Evolutionary conservation across 2,797 vertebrate species (phyloP).

Genomic region (Heteromormyrus szaboi): DNA sequence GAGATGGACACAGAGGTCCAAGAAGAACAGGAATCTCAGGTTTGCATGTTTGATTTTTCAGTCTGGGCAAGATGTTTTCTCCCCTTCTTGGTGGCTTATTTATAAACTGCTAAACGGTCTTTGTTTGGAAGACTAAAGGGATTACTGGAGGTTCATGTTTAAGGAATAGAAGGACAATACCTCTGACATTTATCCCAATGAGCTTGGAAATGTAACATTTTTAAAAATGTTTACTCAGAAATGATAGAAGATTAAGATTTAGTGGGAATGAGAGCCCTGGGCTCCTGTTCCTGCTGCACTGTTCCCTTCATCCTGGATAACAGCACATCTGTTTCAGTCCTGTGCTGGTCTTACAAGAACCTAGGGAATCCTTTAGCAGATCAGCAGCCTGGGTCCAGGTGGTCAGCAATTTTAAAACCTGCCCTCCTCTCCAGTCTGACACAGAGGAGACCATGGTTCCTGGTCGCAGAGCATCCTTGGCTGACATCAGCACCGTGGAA

Average conservation of each 20-base stretch:
- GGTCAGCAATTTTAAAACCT: neutral
- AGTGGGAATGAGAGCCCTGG: neutral
- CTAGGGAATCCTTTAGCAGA: neutral
- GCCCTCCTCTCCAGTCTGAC: conserved; percentile 57
- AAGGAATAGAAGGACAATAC: neutral
- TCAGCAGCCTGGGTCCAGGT: neutral
- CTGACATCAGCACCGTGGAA: conserved; percentile 62
- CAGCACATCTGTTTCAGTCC: neutral
- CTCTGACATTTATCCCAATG: neutral
- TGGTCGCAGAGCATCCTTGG: conserved; percentile 74
- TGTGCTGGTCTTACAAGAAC: neutral
- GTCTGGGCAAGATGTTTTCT: neutral
- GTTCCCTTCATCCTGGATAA: neutral
- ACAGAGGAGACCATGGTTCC: conserved; percentile 66
- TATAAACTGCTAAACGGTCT: neutral
- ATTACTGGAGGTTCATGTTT: neutral
- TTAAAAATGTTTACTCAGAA: neutral
- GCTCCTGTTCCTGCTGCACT: neutral
- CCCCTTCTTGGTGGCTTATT: neutral
- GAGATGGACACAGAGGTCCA: conserved; percentile 37
- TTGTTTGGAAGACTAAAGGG: neutral
- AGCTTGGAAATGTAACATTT: neutral
- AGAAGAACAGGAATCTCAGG: conserved; percentile 42
- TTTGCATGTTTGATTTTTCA: conserved; percentile 23
- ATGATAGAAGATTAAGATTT: neutral